A percentile compares a stretch with the other conserved stretches of the same genome.
phyloP scores from a whole-genome alignment of 2,113 vertebrate species.

The Hemibagrus wyckioides region DNA sequence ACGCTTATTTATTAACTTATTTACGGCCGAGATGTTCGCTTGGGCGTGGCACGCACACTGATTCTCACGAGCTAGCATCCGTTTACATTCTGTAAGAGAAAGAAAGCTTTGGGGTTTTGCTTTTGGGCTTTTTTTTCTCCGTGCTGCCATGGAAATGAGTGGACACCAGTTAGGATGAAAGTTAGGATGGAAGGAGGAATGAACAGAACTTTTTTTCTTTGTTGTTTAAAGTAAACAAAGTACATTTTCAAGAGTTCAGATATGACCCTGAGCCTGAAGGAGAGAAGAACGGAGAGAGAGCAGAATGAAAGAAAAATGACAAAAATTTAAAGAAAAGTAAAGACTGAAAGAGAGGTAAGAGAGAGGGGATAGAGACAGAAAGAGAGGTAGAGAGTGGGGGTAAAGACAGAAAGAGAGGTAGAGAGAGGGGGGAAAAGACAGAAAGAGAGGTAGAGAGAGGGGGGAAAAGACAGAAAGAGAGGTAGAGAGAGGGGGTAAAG shows the following conservation, averaged over 20 bases:
- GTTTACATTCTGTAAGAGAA: background rate
- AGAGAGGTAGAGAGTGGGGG: background rate
- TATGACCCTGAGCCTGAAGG: background rate
- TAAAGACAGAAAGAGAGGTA: background rate
- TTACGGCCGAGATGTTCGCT: conserved; percentile 14
- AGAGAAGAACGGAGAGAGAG: background rate
- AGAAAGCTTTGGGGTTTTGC: background rate
- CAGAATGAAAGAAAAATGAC: background rate
- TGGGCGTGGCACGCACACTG: conserved; percentile 10
- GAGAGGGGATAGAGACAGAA: background rate
- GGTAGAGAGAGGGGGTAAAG: background rate
- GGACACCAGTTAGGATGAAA: background rate
- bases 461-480: no score
- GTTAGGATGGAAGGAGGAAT: background rate
- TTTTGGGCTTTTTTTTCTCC: background rate
- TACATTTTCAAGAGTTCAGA: background rate
- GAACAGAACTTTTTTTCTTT: background rate
- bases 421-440: background rate
- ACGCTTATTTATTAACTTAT: conserved; percentile 56
- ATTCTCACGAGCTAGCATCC: background rate
- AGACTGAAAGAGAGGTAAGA: background rate
- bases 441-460: background rate
- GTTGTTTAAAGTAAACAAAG: background rate
- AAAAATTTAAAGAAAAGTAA: background rate
- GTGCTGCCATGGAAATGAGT: conserved; percentile 17